These are phyloP conservation scores for Shinisaurus crocodilurus DNA, from an alignment of 2,113 vertebrate genomes.

Conservation along the genomic window DNA sequence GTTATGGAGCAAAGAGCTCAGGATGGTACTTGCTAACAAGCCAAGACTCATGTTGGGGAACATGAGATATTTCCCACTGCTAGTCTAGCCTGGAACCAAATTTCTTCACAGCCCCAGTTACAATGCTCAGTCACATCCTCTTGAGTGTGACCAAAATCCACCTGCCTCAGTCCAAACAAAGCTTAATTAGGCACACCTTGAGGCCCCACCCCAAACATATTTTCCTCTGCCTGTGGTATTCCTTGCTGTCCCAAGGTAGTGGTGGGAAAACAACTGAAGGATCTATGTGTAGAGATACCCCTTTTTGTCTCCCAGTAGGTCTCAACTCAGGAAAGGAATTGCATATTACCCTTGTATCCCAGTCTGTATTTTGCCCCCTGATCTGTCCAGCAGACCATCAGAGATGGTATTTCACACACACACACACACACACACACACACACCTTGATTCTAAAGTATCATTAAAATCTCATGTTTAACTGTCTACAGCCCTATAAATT, in stretches of 20 bases:
- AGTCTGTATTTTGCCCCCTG: too few species aligned
- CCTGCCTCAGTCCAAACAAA: not conserved
- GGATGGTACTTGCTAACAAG: not conserved
- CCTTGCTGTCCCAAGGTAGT: not conserved
- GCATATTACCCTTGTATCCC: not conserved
- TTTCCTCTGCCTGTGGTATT: not conserved
- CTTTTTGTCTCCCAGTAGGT: not conserved
- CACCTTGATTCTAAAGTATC: conserved; percentile 24
- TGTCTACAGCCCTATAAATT: not conserved
- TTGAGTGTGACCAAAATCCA: not conserved
- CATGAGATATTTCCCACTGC: too few species aligned
- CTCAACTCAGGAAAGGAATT: not conserved
- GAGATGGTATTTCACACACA: not conserved
- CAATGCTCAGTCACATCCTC: not conserved
- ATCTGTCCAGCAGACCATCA: not conserved
- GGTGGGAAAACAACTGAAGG: not conserved
- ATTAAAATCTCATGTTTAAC: not conserved
- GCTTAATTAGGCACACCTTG: not conserved
- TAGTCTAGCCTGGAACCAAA: not conserved
- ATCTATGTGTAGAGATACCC: not conserved
- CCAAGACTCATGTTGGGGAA: not conserved
- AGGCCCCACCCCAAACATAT: not conserved
- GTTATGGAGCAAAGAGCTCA: not conserved
- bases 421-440: not conserved
- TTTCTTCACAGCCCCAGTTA: not conserved